Base-by-base conservation (phyloP, 2,797 vertebrate species). In the Rhinogobio ventralis region DNA sequence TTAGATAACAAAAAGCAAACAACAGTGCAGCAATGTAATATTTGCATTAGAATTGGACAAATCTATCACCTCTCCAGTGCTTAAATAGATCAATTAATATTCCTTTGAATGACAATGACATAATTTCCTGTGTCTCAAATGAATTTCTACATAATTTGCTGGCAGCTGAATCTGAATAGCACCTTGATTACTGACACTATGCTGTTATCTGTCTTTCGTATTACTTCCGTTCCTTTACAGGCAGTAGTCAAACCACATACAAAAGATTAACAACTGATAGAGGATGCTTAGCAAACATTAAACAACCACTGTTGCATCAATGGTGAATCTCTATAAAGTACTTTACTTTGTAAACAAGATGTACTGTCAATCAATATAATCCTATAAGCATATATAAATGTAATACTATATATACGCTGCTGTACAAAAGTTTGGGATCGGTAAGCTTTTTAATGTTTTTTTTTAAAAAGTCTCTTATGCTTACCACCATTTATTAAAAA, bases 171-270 rank as follows among this genome's bases (percentile, higher is more conserved):
- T 68, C 20, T 2, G 53, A 39, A 36, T 53, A 67, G 46, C 30
- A 53, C 28, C 6, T 68, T 36, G 28, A 39, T n/a, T n/a, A n/a
- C n/a, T n/a, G n/a, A n/a, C n/a, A n/a, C n/a, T n/a, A n/a, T n/a
- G n/a, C n/a, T n/a, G n/a, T n/a, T n/a, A n/a, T n/a, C n/a, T n/a
- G n/a, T n/a, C n/a, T n/a, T n/a, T n/a, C n/a, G n/a, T n/a, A n/a
- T n/a, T n/a, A n/a, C 46, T 53, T 80, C 45, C 78, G 68, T 80
- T 80, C 3, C 64, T 60, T 45, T 39, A 19, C 75, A 46, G 57
- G 60, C 77, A 51, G 62, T 36, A 68, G 78, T 53, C 45, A 80
- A 80, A 66, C 77, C 77, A 66, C 77, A 66, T 23, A 15, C 11
- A 66, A 66, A 46, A 46, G 64, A 53, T 80, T 68, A 51, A 17